Percentiles rank a stretch among this genome's conserved stretches.
phyloP scores from a whole-genome alignment of 2,113 vertebrate species.

The Zeus faber region DNA sequence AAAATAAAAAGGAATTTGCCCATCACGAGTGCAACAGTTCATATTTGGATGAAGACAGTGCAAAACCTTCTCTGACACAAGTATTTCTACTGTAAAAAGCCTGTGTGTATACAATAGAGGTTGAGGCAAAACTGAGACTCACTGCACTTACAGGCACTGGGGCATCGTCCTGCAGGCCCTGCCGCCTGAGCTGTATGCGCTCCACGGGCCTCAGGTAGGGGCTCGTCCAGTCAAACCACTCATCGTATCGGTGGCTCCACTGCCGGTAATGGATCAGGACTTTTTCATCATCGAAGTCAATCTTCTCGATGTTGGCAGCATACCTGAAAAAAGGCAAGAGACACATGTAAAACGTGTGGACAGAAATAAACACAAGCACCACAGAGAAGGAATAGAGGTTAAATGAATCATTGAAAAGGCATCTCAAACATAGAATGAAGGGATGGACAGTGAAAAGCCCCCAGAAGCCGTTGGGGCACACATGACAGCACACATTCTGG shows the following conservation, averaged over 20 bases:
- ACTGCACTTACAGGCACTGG: slow-evolving; percentile 83
- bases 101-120: too few relatives aligned
- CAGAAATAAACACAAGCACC: too few relatives aligned
- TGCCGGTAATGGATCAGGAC: slow-evolving; percentile 97
- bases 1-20: too few relatives aligned
- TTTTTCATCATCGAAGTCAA: slow-evolving; percentile 93
- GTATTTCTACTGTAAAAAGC: too few relatives aligned
- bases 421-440: background rate
- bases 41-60: too few relatives aligned
- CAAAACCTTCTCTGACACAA: too few relatives aligned
- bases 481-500: too few relatives aligned
- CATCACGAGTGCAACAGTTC: too few relatives aligned
- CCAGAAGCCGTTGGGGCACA: too few relatives aligned
- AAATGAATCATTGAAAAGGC: background rate
- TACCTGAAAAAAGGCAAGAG: slow-evolving; percentile 75
- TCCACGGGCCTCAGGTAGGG: slow-evolving; percentile 94
- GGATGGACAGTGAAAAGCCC: too few relatives aligned
- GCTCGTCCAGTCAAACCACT: slow-evolving; percentile 99
- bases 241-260: slow-evolving; percentile 98
- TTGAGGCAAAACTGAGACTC: background rate
- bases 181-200: slow-evolving; percentile 89
- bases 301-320: slow-evolving; percentile 93
- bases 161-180: slow-evolving; percentile 85
- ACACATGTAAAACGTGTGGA: background rate
- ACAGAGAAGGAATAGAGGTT: too few relatives aligned